Base-by-base conservation (phyloP, 2,888 invertebrate species). In the Pristionchus mayeri region DNA sequence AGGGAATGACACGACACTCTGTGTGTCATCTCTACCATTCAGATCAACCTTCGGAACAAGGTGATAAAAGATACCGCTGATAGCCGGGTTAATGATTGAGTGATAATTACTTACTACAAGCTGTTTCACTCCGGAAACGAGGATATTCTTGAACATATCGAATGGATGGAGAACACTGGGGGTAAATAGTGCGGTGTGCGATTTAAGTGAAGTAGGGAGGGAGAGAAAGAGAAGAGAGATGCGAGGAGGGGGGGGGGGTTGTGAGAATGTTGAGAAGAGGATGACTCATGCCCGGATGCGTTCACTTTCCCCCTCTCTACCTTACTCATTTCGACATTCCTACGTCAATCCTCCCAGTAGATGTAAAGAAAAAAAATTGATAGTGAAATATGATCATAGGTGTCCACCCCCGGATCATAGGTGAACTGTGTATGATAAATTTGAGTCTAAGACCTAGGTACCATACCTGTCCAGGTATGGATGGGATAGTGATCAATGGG, bases 91-190 rank as follows among this genome's bases (percentile, higher is more conserved):
- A 13, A 40, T 16, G 18, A 21, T 27, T 71, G 24, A 40, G 27
- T 34, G 24, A 34, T 44, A 57, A 80, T 54, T 2, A 63, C 63
- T 81, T 44, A 81, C 81, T 7, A 63, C 81, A 27, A 81, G 81
- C 16, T 81, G 57, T 40, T 81, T 81, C 13, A 83, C 75, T 50
- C 83, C 83, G n/a, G 83, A 83, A n/a, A 83, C 75, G 52, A 83
- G 52, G 21, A 54, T 50, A 57, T 83, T 83, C 83, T 83, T 83
- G 67, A 83, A 83, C 67, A 83, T 71, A 24, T 71, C 9, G 40
- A 71, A 40, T 34, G 40, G 40, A 16, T 18, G 34, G 57, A 40
- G 57, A 48, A 63, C 30, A 67, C 18, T 57, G 21, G 82, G 24
- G 44, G 63, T 16, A 48, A 63, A 30, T 57, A 80, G 57, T 54